phyloP scores from a whole-genome alignment of 2,797 vertebrate species.

The Microctenopoma stevenorrisi region DNA sequence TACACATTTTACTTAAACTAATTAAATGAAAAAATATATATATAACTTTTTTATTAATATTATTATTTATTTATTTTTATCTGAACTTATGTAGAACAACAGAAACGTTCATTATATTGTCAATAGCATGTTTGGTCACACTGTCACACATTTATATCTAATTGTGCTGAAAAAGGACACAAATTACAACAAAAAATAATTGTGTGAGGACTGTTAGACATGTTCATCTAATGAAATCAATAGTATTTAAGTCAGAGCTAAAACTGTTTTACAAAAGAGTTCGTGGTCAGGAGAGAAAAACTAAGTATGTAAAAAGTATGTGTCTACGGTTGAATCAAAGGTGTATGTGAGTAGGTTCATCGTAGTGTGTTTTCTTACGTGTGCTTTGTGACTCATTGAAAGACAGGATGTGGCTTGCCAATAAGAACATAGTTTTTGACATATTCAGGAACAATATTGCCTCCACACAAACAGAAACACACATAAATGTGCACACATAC shows the following conservation, averaged over 20 bases:
- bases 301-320: background rate
- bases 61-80: no score
- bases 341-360: conserved; percentile 20
- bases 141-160: background rate
- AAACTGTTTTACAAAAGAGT: background rate
- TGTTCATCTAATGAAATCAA: background rate
- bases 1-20: no score
- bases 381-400: conserved; percentile 67
- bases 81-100: background rate
- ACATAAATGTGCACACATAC: conserved; percentile 58
- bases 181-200: background rate
- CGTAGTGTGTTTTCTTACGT: conserved; percentile 24
- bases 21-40: no score
- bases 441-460: conserved; percentile 67
- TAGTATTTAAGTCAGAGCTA: conserved; percentile 1
- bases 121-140: background rate
- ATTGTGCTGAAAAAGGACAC: background rate
- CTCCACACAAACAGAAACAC: conserved; percentile 68
- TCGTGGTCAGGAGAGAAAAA: conserved; percentile 7
- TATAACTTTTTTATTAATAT: no score
- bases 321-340: conserved; percentile 27
- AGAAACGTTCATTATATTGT: background rate
- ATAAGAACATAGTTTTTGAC: conserved; percentile 59
- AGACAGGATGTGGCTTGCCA: conserved; percentile 74
- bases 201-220: background rate